Conservation (phyloP, 2,888 invertebrate genomes). For the Ctenicera cuprea region DNA sequence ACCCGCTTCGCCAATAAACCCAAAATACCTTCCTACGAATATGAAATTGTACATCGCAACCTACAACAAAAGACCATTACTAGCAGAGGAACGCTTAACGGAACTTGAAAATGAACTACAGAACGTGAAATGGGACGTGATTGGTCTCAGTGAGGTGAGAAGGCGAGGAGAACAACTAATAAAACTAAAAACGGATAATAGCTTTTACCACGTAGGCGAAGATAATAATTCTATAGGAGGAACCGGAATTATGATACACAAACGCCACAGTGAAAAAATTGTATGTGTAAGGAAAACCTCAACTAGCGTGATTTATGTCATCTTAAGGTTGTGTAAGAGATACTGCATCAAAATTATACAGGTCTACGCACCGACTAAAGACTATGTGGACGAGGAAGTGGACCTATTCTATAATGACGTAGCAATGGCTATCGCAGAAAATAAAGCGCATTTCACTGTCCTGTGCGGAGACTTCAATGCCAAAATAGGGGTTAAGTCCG, state of each 20-base stretch:
- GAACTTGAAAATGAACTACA: background rate
- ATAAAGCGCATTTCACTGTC: too few relatives aligned
- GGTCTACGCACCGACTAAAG: conserved; percentile 10
- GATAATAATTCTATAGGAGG: background rate
- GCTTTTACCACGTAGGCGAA: background rate
- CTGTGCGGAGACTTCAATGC: too few relatives aligned
- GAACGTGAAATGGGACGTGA: conserved; percentile 10
- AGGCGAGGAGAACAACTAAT: background rate
- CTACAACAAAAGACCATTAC: background rate
- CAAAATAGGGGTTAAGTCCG: conserved; percentile 6
- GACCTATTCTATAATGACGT: conserved; percentile 5
- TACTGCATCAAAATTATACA: conserved; percentile 26
- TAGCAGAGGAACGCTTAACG: background rate
- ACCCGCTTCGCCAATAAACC: background rate
- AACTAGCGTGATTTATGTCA: conserved; percentile 18
- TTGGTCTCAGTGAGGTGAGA: conserved; percentile 7
- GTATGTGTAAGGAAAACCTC: conserved; percentile 21
- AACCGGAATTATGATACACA: conserved; percentile 6
- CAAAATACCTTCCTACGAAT: background rate
- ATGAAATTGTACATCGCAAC: background rate
- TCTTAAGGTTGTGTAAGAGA: background rate
- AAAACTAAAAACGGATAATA: conserved; percentile 12
- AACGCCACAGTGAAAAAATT: conserved; percentile 2
- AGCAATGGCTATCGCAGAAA: background rate
- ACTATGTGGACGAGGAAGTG: conserved; percentile 1